phyloP scores from a whole-genome alignment of 2,797 vertebrate genomes.

The Phrynocephalus vlangalii region DNA sequence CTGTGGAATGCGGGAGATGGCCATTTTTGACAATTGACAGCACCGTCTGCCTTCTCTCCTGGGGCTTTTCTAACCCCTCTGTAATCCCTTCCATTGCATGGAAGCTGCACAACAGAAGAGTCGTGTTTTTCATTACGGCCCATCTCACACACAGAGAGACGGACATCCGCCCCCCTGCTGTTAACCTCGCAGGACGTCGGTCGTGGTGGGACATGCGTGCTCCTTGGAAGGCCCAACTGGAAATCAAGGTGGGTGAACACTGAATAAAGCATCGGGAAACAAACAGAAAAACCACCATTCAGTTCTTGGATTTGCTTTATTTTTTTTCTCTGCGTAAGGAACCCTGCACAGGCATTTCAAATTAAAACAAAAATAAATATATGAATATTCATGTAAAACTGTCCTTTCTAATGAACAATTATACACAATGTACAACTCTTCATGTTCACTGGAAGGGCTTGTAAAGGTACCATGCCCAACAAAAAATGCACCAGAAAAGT shows the following conservation, averaged over 20 bases:
- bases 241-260: neutral
- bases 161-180: too few species aligned
- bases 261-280: slow-evolving; percentile 15
- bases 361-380: slow-evolving; percentile 98
- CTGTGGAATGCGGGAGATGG: neutral
- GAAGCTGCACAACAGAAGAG: too few species aligned
- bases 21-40: too few species aligned
- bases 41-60: too few species aligned
- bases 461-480: slow-evolving; percentile 87
- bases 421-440: slow-evolving; percentile 97
- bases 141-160: too few species aligned
- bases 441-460: slow-evolving; percentile 80
- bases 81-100: too few species aligned
- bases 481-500: slow-evolving; percentile 81
- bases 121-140: too few species aligned
- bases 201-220: too few species aligned
- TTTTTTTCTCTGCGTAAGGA: slow-evolving; percentile 88
- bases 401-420: slow-evolving; percentile 95
- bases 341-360: slow-evolving; percentile 88
- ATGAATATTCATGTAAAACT: slow-evolving; percentile 97
- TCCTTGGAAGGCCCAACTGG: too few species aligned
- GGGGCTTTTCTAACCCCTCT: too few species aligned
- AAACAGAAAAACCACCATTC: slow-evolving; percentile 24
- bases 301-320: slow-evolving; percentile 79
- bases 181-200: too few species aligned